These are phyloP conservation scores for Pollenia angustigena DNA, from an alignment of 2,888 invertebrate species.

Conservation along the genomic window DNA sequence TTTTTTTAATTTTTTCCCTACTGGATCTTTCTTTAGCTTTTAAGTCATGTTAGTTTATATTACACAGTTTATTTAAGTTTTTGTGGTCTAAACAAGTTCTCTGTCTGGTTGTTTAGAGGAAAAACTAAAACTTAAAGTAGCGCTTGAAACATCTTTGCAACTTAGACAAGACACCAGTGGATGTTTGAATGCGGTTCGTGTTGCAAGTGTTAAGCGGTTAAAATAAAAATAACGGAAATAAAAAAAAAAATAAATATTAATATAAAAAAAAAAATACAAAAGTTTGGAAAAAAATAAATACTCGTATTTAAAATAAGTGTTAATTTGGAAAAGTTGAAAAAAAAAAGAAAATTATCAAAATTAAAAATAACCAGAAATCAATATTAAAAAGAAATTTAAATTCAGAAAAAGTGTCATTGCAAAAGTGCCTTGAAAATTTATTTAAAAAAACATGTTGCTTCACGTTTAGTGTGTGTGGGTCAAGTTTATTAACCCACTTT, in stretches of 20 bases:
- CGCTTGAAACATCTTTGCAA: constrained; percentile 70
- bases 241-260: background rate
- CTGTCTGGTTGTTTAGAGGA: constrained; percentile 38
- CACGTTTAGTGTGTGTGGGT: constrained; percentile 64
- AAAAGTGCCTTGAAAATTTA: constrained; percentile 39
- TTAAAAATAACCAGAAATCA: background rate
- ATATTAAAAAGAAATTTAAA: background rate
- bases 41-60: constrained; percentile 43
- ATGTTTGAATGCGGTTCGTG: constrained; percentile 79
- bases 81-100: constrained; percentile 67
- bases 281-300: constrained; percentile 24
- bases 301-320: constrained; percentile 12
- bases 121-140: constrained; percentile 55
- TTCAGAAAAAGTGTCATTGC: constrained; percentile 30
- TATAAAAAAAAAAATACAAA: constrained; percentile 19
- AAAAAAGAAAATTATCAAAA: constrained; percentile 15
- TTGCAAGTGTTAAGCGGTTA: constrained; percentile 76
- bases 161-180: constrained; percentile 76
- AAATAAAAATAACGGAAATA: constrained; percentile 22
- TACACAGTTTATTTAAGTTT: constrained; percentile 38
- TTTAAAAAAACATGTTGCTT: constrained; percentile 48
- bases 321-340: constrained; percentile 14
- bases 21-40: constrained; percentile 7
- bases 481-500: constrained; percentile 73
- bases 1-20: constrained; percentile 20